Evolutionary conservation across 1,140 invertebrate species (phyloP).

Genomic region (Saccostrea glomerata): DNA sequence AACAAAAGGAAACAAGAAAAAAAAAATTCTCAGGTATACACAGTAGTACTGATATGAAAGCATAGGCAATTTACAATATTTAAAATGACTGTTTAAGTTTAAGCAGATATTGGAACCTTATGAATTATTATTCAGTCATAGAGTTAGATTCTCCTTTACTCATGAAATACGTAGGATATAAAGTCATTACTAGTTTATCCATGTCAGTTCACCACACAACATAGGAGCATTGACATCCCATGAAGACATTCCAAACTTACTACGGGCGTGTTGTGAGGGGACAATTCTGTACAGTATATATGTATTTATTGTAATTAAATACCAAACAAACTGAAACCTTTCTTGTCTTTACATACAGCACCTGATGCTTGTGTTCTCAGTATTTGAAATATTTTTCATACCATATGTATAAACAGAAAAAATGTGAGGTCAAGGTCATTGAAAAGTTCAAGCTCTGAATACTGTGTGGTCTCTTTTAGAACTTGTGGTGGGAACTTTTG

Average conservation of each 20-base stretch:
- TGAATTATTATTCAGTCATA: not conserved
- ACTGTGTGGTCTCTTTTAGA: no score
- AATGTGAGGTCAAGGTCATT: no score
- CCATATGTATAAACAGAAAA: no score
- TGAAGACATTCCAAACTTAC: not conserved
- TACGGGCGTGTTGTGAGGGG: conserved; percentile 11
- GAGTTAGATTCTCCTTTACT: not conserved
- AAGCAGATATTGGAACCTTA: not conserved
- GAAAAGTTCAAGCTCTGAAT: no score
- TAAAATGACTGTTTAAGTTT: not conserved
- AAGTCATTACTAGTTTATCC: not conserved
- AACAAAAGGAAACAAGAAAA: no score
- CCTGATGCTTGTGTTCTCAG: not conserved
- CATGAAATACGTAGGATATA: not conserved
- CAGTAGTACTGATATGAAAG: no score
- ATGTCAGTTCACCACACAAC: not conserved
- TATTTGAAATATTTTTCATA: not conserved
- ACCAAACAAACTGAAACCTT: not conserved
- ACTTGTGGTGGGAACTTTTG: no score
- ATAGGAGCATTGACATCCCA: not conserved
- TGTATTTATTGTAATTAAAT: conserved; percentile 31
- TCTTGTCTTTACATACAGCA: not conserved
- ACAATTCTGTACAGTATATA: conserved; percentile 12
- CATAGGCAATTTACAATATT: no score
- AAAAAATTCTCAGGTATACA: no score